phyloP scores from a whole-genome alignment of 2,113 vertebrate genomes.

The Sinocyclocheilus anshuiensis region DNA sequence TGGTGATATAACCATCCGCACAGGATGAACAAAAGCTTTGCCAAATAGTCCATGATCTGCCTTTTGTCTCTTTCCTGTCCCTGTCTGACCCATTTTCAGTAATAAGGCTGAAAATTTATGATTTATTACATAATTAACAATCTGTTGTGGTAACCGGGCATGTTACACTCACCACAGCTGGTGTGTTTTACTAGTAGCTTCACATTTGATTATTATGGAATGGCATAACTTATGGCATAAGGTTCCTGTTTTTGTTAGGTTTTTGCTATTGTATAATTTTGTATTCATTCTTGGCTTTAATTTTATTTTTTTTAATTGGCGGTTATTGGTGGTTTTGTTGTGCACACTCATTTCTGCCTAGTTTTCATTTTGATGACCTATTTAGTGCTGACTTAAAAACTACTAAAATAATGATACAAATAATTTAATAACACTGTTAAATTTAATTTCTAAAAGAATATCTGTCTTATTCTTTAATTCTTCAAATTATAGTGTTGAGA shows the following conservation, averaged over 20 bases:
- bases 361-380: not conserved
- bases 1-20: conserved; percentile 9
- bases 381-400: not conserved
- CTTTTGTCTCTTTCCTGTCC: conserved; percentile 32
- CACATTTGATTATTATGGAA: not conserved
- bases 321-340: not conserved
- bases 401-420: not conserved
- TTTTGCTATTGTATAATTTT: not conserved
- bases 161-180: not conserved
- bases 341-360: not conserved
- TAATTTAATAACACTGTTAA: not conserved
- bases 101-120: conserved; percentile 4
- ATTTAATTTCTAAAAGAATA: not conserved
- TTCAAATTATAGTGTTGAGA: not conserved
- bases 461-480: not conserved
- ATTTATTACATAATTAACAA: not conserved
- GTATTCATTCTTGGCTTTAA: not conserved
- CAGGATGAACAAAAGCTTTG: conserved; percentile 15
- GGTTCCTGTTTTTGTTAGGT: not conserved
- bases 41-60: conserved; percentile 11
- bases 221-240: not conserved
- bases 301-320: not conserved
- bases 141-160: not conserved
- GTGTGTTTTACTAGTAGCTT: not conserved
- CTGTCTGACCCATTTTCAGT: conserved; percentile 28